Percentiles rank a stretch among this genome's conserved stretches.
phyloP scores from a whole-genome alignment of 2,888 invertebrate species.

The Ariolimax columbianus region DNA sequence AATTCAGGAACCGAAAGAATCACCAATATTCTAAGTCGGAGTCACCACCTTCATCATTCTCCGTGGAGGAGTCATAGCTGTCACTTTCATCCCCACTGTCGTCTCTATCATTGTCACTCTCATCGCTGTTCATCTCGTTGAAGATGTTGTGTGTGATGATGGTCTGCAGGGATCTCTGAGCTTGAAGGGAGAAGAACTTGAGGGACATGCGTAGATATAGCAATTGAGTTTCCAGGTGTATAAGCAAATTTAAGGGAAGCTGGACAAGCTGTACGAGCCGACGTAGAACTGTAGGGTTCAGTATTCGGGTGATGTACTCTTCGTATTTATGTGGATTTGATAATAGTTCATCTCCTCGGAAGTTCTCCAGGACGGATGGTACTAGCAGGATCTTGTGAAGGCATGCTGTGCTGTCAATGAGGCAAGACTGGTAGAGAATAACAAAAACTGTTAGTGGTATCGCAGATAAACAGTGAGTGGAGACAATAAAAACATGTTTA shows the following conservation, averaged over 20 bases:
- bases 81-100: slow-evolving; percentile 59
- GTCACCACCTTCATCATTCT: slow-evolving; percentile 69
- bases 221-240: slow-evolving; percentile 70
- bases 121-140: neutral
- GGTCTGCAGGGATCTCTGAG: slow-evolving; percentile 27
- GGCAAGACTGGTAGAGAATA: slow-evolving; percentile 56
- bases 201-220: slow-evolving; percentile 65
- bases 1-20: slow-evolving; percentile 18
- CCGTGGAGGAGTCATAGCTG: slow-evolving; percentile 50
- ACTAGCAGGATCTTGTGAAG: slow-evolving; percentile 63
- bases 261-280: slow-evolving; percentile 59
- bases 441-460: neutral
- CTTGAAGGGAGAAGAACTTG: slow-evolving; percentile 58
- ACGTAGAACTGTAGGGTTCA: slow-evolving; percentile 66
- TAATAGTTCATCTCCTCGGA: slow-evolving; percentile 59
- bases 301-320: slow-evolving; percentile 66
- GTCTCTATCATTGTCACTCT: slow-evolving; percentile 55
- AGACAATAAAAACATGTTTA: too few relatives aligned
- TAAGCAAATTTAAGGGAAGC: slow-evolving; percentile 62
- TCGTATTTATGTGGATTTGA: slow-evolving; percentile 61
- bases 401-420: slow-evolving; percentile 62
- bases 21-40: slow-evolving; percentile 76
- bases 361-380: slow-evolving; percentile 60
- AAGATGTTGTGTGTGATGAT: neutral
- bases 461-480: too few relatives aligned